phyloP scores from a whole-genome alignment of 2,888 invertebrate species.

The Polydrusus pterygomalis region DNA sequence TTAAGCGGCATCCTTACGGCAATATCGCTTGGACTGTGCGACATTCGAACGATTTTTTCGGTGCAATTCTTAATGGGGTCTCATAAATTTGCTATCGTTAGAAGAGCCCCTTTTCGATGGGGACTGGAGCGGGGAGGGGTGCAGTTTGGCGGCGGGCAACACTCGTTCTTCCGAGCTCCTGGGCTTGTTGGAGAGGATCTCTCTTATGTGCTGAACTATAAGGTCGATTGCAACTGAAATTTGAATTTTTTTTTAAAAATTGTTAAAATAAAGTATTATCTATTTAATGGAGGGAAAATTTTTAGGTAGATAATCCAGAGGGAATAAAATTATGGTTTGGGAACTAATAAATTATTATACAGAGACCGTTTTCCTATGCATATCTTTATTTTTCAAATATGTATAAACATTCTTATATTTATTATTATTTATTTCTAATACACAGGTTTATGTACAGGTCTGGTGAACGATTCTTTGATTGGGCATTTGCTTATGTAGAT shows the following conservation, averaged over 20 bases:
- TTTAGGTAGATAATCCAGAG: no score
- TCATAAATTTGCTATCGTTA: conserved; percentile 62
- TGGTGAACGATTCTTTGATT: no score
- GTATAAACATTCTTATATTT: neutral
- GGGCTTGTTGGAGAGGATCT: conserved; percentile 82
- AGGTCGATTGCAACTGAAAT: conserved; percentile 97
- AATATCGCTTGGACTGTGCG: no score
- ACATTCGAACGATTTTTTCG: neutral
- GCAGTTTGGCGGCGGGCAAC: conserved; percentile 28
- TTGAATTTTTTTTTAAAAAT: neutral
- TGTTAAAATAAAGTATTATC: no score
- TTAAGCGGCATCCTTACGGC: no score
- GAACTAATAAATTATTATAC: no score
- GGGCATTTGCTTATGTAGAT: no score
- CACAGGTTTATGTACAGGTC: no score
- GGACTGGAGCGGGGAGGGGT: conserved; percentile 32
- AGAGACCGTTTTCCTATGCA: neutral
- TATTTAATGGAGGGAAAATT: no score
- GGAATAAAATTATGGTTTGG: no score
- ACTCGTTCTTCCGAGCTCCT: conserved; percentile 62
- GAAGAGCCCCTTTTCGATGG: conserved; percentile 43
- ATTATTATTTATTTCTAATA: neutral
- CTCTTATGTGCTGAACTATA: conserved; percentile 97
- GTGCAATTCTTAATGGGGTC: conserved; percentile 62
- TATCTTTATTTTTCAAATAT: neutral